phyloP scores from a whole-genome alignment of 2,113 vertebrate genomes.

The Illadopsis cleaveri region DNA sequence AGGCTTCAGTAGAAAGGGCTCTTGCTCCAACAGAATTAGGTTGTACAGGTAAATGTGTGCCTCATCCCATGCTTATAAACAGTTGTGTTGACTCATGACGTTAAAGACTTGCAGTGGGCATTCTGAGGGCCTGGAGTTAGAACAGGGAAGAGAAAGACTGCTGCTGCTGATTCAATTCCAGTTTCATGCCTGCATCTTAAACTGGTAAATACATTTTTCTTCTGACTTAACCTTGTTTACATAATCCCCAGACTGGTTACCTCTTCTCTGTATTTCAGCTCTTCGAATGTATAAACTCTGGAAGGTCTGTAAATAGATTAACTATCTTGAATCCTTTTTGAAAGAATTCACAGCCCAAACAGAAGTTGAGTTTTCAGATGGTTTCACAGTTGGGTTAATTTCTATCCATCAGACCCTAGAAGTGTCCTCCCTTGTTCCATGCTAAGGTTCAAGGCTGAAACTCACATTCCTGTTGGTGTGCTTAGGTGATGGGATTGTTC shows the following conservation, averaged over 20 bases:
- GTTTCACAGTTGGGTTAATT: background rate
- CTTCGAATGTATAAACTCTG: background rate
- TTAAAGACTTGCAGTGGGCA: background rate
- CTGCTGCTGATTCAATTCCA: background rate
- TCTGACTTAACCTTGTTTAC: background rate
- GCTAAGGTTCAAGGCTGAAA: background rate
- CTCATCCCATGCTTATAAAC: background rate
- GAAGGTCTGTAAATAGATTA: background rate
- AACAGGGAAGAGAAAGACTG: background rate
- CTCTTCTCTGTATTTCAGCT: background rate
- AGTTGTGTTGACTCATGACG: accelerated
- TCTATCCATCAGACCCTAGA: background rate
- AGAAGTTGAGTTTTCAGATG: background rate
- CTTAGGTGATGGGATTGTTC: background rate
- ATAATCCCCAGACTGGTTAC: background rate
- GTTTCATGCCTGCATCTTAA: background rate
- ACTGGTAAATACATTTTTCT: background rate
- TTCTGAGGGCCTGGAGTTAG: background rate
- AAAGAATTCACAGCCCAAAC: background rate
- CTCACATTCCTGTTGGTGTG: background rate
- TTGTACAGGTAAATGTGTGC: background rate
- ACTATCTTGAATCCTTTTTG: background rate
- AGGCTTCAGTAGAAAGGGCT: background rate
- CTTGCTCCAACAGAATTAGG: background rate
- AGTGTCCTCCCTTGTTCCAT: background rate